These are phyloP conservation scores for Eulemur rubriventer DNA, from an alignment of 2,797 vertebrate genomes.

Conservation along the genomic window DNA sequence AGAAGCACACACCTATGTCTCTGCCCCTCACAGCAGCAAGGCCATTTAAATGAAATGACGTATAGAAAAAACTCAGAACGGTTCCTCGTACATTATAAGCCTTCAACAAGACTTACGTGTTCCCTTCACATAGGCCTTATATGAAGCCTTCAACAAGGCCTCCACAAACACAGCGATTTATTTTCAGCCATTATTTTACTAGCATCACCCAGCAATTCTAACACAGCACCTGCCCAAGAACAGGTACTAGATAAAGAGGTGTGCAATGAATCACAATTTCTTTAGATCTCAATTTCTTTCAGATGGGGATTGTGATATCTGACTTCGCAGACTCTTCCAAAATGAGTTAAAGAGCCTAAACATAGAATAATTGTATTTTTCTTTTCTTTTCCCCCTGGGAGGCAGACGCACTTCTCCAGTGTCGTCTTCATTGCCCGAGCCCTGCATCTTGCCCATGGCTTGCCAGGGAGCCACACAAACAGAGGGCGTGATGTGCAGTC, in stretches of 20 bases:
- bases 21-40: neutral
- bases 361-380: neutral
- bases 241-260: neutral
- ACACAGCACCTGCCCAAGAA: too few relatives aligned
- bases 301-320: rapidly evolving
- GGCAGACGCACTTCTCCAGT: neutral
- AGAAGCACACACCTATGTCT: neutral
- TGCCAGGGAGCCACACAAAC: neutral
- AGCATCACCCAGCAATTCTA: neutral
- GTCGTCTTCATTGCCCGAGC: neutral
- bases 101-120: neutral
- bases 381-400: neutral
- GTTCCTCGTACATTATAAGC: rapidly evolving
- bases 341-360: neutral
- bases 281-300: neutral
- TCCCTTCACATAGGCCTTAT: neutral
- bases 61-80: neutral
- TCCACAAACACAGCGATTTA: neutral
- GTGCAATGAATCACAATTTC: neutral
- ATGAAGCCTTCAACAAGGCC: neutral
- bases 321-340: neutral
- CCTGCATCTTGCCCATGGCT: neutral
- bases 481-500: rapidly evolving
- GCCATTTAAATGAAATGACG: neutral
- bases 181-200: neutral